Percentiles rank a stretch among this genome's conserved stretches.
These are phyloP conservation scores for Odontomyia ornata DNA, from an alignment of 2,888 invertebrate genomes.

Conservation along the genomic window DNA sequence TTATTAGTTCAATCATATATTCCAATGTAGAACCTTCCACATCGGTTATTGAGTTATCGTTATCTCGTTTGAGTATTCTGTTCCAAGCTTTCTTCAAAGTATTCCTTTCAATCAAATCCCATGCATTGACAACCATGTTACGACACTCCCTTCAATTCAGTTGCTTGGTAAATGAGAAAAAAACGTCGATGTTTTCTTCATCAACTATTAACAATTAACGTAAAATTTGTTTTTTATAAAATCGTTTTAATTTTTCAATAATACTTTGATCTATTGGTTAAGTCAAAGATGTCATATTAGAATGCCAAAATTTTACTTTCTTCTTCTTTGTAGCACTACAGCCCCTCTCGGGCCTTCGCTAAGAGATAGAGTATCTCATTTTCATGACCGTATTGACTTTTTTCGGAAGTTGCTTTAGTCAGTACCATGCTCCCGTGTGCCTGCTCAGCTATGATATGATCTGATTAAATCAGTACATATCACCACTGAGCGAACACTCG, in stretches of 20 bases:
- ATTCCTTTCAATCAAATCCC: slow-evolving; percentile 48
- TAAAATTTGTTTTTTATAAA: slow-evolving; percentile 49
- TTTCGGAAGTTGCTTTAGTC: no score
- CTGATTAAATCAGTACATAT: no score
- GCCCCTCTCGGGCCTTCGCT: no score
- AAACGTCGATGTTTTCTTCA: slow-evolving; percentile 38
- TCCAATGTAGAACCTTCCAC: background rate
- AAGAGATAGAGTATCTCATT: no score
- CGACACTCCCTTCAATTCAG: slow-evolving; percentile 51
- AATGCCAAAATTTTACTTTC: no score
- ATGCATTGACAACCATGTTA: slow-evolving; percentile 51
- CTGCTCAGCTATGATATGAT: no score
- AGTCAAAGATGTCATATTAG: slow-evolving; percentile 50
- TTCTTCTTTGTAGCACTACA: no score
- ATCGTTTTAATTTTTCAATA: slow-evolving; percentile 47
- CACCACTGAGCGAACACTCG: no score
- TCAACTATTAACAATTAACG: slow-evolving; percentile 42
- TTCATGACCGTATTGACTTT: no score
- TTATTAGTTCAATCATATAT: background rate
- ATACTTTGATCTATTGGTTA: slow-evolving; percentile 52
- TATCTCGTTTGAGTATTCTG: slow-evolving; percentile 45
- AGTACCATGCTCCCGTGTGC: no score
- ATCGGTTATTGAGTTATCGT: slow-evolving; percentile 19
- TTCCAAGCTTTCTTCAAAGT: slow-evolving; percentile 52
- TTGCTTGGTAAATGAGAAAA: slow-evolving; percentile 41